Percentiles rank a stretch among this genome's conserved stretches.
phyloP scores from a whole-genome alignment of 2,797 vertebrate genomes.

The Tolypeutes matacus region DNA sequence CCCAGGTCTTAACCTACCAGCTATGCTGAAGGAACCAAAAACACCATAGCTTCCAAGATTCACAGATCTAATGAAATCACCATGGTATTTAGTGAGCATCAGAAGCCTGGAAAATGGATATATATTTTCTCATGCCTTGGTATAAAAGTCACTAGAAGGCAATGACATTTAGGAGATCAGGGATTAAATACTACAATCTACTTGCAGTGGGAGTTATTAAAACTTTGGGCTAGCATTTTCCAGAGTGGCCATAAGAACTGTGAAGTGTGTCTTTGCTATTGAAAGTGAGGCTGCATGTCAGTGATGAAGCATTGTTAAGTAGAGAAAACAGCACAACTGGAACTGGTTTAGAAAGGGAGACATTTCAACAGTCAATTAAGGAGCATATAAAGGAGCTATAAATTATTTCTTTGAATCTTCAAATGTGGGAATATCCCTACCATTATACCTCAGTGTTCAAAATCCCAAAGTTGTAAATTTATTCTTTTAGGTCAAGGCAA shows the following conservation, averaged over 20 bases:
- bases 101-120: neutral
- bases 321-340: neutral
- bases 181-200: slow-evolving; percentile 5
- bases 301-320: neutral
- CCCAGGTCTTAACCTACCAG: slow-evolving; percentile 58
- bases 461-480: neutral
- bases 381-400: neutral
- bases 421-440: neutral
- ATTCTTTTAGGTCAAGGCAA: neutral
- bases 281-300: neutral
- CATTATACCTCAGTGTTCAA: neutral
- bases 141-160: slow-evolving; percentile 19
- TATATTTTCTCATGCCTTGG: neutral
- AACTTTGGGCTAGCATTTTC: slow-evolving; percentile 16
- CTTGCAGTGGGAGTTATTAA: slow-evolving; percentile 79
- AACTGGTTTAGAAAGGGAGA: neutral
- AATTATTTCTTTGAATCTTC: neutral
- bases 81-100: neutral
- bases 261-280: neutral
- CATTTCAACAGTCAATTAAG: neutral
- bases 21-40: slow-evolving; percentile 29
- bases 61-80: slow-evolving; percentile 37
- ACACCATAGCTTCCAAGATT: neutral
- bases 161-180: neutral
- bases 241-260: slow-evolving; percentile 11